Evolutionary conservation across 2,888 invertebrate genomes (phyloP), one percentile per base, ranked within the genome.

Genomic region (Horisme vitalbata): DNA sequence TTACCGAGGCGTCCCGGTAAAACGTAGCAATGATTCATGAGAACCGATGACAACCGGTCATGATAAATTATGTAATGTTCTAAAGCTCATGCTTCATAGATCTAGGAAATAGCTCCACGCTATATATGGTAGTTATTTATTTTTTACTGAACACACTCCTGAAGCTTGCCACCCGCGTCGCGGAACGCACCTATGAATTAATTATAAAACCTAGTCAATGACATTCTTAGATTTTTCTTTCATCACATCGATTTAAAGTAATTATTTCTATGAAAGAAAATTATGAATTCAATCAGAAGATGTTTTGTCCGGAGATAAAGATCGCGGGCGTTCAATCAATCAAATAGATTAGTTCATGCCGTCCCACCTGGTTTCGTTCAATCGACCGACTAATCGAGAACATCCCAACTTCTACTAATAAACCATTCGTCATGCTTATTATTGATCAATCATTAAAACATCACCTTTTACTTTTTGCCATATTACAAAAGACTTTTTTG

Each of bases 271-370:
- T 68, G 61, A 63, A 71, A 71, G 68, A 64, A 63, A 68, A 71
- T 72, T 70, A 72, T 61, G 61, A 68, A 71, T 73, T 70, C 64
- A 71, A 73, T 70, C 68, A 63, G 57, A 59, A 65, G 65, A 57
- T 71, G 67, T 72, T 74, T 71, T 71, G 73, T 75, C 63, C 63
- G 45, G 51, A 69, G 73, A 75, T 78, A 75, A 66, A 59, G 65
- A 75, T 78, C 75, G 52, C 50, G 55, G 56, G 50, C 57, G 57
- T 57, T 69, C 69, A 66, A 79, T 79, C 75, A 75, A 78, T 79
- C 76, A 76, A 70, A 52, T 55, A 60, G 63, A 61, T 59, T 65
- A 57, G 53, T 54, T 55, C 58, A 36, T 47, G 44, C 46, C 57
- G 58, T 61, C 66, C 68, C 74, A 74, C 72, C 72, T 75, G 73